Evolutionary conservation across 2,113 vertebrate species (phyloP), one percentile per base, ranked within the genome.

Genomic region (Camelus dromedarius): DNA sequence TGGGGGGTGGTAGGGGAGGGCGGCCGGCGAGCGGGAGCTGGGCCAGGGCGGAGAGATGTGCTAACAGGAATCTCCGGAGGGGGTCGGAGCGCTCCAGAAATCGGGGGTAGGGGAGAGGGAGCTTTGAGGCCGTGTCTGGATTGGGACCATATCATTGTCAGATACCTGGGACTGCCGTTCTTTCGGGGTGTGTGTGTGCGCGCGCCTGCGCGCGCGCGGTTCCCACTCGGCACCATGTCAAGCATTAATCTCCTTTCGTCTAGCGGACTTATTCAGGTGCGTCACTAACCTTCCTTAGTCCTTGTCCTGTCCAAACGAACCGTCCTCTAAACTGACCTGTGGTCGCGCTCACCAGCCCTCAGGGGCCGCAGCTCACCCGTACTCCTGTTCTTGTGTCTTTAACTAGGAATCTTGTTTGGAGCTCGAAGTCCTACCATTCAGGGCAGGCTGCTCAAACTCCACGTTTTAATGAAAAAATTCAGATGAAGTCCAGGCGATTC

Each of bases 211-310:
- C 60, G 87, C 93, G 42, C 84, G 38, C 80, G 26, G 32, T 30
- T 32, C 16, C 42, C 56, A 1, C 62, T 54, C 3, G 2, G 70
- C 81, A 13, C 69, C 24, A 0, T 66, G 19, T 19, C 35, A 3
- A 85, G 54, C 54, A n/a, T 72, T 46, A 48, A 58, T 91, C 66
- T 83, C 60, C 26, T 87, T 48, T 42, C 10, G 62, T 77, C 73
- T 35, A 66, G 89, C 19, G n/a, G 93, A 86, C 79, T 83, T 32
- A 66, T n/a, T 58, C 94, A 80, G 95, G 97, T 96, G 95, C 96
- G 95, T 97, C 97, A 93, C 76, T 42, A 48, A 88, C 52, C 66
- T 93, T n/a, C 58, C n/a, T n/a, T 64, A 32, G n/a, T 46, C 73
- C 42, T 72, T 1, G 8, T n/a, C 70, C 58, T 32, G 80, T 50